Base-by-base conservation (phyloP, 1,140 invertebrate species). In the Cydia pomonella region DNA sequence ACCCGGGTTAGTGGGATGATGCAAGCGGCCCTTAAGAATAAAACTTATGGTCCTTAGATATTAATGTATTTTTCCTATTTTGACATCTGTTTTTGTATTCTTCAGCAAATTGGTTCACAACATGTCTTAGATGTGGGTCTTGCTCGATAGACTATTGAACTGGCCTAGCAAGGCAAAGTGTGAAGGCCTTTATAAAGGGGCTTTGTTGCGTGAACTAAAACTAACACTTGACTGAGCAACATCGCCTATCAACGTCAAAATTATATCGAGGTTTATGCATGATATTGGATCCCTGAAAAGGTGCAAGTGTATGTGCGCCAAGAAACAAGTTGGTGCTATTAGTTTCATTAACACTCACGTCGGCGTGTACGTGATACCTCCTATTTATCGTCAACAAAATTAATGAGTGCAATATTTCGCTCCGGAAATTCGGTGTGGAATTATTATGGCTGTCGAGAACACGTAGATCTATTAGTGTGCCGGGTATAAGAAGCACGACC, bases 371-470 rank as follows among this genome's bases (percentile, higher is more conserved):
- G 81, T 84, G 83, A 87, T 87, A 83, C 80, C 81, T 77, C 79
- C 79, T 85, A 83, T 84, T 85, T 88, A 84, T 82, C 75, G 71
- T 59, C 23, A 47, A 27, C 50, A 73, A 77, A 75, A 87, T 81
- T 80, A 84, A 87, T 84, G 78, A 80, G 73, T 75, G 80, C 80
- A 80, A 84, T 84, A 86, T 83, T 82, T 86, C 73, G 73, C 62
- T 76, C 18, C n/a, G 2, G 64, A 12, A 69, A 33, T 66, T 38
- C 0, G 27, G 9, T 69, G 27, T 69, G 64, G 0, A 69, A 29
- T 69, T 33, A 38, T 69, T 18, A 38, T 33, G 64, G 64, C 29
- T 69, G 64, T 69, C 63, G 27, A 12, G 63, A 13, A 33, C 27
- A 29, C 23, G 63, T 64, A 16, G 13, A 64, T 5, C 63, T 64